Base-by-base conservation (phyloP, 2,888 invertebrate species). In the Slavum lentiscoides region DNA sequence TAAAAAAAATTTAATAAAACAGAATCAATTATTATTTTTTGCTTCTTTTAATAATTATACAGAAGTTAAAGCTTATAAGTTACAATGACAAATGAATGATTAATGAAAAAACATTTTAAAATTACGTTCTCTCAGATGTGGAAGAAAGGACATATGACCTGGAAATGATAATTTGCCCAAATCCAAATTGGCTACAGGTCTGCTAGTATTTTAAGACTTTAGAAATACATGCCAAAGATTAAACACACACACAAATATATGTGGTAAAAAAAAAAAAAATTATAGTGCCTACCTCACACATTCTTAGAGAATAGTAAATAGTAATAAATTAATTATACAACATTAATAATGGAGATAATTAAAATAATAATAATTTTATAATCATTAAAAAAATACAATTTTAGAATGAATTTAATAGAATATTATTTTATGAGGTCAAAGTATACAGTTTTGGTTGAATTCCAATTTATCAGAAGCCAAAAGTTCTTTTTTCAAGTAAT, bases 151-250 rank as follows among this genome's bases (percentile, higher is more conserved):
- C 49, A 72, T 43, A 55, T 80, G 80, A 80, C 80, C 72, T 80
- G 80, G 72, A 80, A 80, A 72, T 80, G 72, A 80, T 72, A 58
- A 80, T 72, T 72, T 80, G 67, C 64, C 72, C 80, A 80, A 80
- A 80, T 72, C 59, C 62, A 53, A 80, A 80, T 80, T 80, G 80
- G 80, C 80, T 49, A 80, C 80, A 2, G 64, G 80, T 64, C 70
- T 80, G 43, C 23, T 80, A 62, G 53, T 80, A 80, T 80, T 80
- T 80, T 80, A 80, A 80, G 80, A 80, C 19, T 70, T 70, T 64
- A 72, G 80, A 72, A 72, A 80, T 80, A 80, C 72, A 72, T 80
- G 80, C 80, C 80, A 80, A 80, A 66, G 21, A 72, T 72, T 80
- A 72, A 66, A 70, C 55, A n/a, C n/a, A n/a, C n/a, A n/a, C n/a